These are phyloP conservation scores for Hemicordylus capensis DNA, from an alignment of 2,113 vertebrate genomes.

Conservation along the genomic window DNA sequence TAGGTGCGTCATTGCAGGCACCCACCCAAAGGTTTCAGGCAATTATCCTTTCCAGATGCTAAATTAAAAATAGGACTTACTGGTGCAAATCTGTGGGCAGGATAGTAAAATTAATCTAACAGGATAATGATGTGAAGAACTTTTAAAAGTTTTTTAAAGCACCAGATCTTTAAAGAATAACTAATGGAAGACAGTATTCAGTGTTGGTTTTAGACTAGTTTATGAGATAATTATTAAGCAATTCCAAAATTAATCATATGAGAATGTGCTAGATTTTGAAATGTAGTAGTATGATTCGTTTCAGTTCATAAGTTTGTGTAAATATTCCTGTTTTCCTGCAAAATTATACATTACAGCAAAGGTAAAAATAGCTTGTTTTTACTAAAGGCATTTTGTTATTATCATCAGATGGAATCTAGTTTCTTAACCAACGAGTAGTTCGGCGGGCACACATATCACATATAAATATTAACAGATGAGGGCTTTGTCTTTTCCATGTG, in stretches of 20 bases:
- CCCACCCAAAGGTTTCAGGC: not conserved
- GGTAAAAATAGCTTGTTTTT: slow-evolving; percentile 49
- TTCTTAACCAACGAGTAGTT: slow-evolving; percentile 27
- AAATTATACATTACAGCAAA: slow-evolving; percentile 55
- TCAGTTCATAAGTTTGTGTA: slow-evolving; percentile 62
- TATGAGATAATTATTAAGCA: slow-evolving; percentile 62
- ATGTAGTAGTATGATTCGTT: slow-evolving; percentile 43
- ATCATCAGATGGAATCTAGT: slow-evolving; percentile 56
- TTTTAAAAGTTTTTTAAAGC: slow-evolving; percentile 14
- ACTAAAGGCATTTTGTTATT: slow-evolving; percentile 50
- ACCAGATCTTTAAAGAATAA: slow-evolving; percentile 38
- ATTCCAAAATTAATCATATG: slow-evolving; percentile 67
- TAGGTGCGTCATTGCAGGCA: too few relatives aligned
- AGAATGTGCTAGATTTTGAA: slow-evolving; percentile 56
- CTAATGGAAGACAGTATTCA: slow-evolving; percentile 41
- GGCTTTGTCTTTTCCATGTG: slow-evolving; percentile 18
- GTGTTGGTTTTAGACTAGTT: slow-evolving; percentile 57
- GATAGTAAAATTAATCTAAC: slow-evolving; percentile 58
- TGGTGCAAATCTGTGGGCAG: slow-evolving; percentile 30
- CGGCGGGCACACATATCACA: not conserved
- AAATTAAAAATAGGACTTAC: not conserved
- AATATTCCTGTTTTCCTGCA: slow-evolving; percentile 57
- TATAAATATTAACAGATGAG: slow-evolving; percentile 23
- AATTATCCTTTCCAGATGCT: not conserved
- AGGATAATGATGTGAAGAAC: slow-evolving; percentile 51